These are phyloP conservation scores for Ylistrum balloti DNA, from an alignment of 1,140 invertebrate genomes.

Conservation along the genomic window DNA sequence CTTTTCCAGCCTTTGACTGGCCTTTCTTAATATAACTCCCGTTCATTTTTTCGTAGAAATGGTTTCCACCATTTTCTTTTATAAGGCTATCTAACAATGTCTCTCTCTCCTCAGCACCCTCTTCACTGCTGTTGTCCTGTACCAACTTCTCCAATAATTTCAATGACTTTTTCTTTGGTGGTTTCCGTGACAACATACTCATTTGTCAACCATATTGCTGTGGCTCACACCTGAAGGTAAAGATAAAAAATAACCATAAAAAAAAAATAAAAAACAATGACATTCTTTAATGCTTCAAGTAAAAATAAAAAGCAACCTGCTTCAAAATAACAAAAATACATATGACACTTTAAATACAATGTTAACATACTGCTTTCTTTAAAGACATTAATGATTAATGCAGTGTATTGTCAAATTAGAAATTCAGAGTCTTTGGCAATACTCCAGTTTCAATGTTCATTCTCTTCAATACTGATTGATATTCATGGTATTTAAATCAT, in stretches of 20 bases:
- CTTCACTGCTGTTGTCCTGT: constrained; percentile 47
- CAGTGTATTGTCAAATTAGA: no score
- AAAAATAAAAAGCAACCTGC: no score
- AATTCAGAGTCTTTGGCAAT: background rate
- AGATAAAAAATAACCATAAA: background rate
- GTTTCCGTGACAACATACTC: constrained; percentile 42
- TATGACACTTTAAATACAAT: background rate
- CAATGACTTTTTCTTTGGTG: constrained; percentile 47
- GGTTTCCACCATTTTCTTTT: constrained; percentile 46
- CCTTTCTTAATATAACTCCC: constrained; percentile 1
- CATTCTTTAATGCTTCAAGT: no score
- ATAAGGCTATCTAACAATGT: constrained; percentile 53
- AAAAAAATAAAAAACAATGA: no score
- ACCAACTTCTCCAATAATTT: constrained; percentile 56
- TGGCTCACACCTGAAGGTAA: background rate
- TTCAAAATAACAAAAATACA: background rate
- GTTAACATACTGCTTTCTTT: no score
- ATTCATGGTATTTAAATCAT: background rate
- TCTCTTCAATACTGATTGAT: background rate
- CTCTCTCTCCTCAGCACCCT: constrained; percentile 43
- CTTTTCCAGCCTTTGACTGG: constrained; percentile 43
- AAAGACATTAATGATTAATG: background rate
- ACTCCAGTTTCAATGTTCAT: background rate
- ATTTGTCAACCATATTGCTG: background rate
- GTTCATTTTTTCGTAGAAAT: constrained; percentile 47